Conservation (phyloP, 1,140 invertebrate genomes). For the Drosophila miranda region DNA sequence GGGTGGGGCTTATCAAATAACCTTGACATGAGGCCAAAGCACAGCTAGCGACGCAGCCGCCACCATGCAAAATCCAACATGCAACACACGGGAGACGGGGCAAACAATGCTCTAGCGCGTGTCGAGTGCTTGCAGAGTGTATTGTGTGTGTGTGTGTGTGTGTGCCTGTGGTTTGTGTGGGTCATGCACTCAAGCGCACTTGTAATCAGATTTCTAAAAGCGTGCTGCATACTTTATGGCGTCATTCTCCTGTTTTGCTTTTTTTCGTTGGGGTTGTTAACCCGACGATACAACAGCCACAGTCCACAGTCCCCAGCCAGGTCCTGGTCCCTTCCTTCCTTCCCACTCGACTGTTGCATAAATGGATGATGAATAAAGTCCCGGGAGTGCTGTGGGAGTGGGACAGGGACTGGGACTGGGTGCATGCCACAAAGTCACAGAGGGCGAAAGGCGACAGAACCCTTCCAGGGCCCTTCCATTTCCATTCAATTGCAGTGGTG, state of each 20-base stretch:
- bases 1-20: conserved; percentile 57
- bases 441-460: neutral
- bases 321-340: neutral
- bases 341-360: conserved; percentile 48
- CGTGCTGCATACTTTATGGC: conserved; percentile 67
- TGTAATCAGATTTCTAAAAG: conserved; percentile 74
- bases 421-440: conserved; percentile 8
- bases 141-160: neutral
- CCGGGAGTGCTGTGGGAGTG: neutral
- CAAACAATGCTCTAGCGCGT: neutral
- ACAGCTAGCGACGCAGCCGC: no score
- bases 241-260: conserved; percentile 20
- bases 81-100: conserved; percentile 1
- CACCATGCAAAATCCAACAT: neutral
- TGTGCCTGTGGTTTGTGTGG: conserved; percentile 44
- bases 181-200: conserved; percentile 66
- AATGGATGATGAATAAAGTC: conserved; percentile 43
- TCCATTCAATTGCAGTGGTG: no score
- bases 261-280: conserved; percentile 61
- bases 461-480: no score
- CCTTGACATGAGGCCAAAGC: conserved; percentile 58
- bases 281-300: conserved; percentile 32
- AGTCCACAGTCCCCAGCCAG: neutral
- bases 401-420: neutral
- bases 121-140: conserved; percentile 14